Evolutionary conservation across 2,888 invertebrate species (phyloP).

Genomic region (Cerastoderma edule): DNA sequence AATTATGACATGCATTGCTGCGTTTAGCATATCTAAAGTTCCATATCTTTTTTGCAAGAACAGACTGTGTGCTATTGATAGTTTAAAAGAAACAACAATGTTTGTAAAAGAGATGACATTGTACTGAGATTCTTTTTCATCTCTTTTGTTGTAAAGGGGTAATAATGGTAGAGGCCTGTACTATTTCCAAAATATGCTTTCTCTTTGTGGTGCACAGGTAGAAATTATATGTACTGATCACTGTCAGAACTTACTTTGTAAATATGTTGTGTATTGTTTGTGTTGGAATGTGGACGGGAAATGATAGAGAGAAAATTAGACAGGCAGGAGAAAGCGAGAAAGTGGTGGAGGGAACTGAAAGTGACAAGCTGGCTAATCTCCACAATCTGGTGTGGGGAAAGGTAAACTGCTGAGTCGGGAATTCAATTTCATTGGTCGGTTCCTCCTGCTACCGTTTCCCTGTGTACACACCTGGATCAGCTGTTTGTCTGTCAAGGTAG

Average conservation of each 20-base stretch:
- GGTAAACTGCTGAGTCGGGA: constrained; percentile 54
- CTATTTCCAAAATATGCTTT: constrained; percentile 15
- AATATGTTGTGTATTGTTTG: constrained; percentile 11
- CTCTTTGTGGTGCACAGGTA: constrained; percentile 9
- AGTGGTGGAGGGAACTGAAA: constrained; percentile 33
- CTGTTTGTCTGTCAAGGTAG: constrained; percentile 37
- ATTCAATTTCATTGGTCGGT: constrained; percentile 16
- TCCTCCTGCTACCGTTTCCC: not conserved
- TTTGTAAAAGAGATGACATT: too few relatives aligned
- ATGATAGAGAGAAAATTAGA: not conserved
- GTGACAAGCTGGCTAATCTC: constrained; percentile 51
- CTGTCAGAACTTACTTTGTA: not conserved
- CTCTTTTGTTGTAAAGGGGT: too few relatives aligned
- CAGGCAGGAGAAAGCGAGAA: not conserved
- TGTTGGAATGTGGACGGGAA: not conserved
- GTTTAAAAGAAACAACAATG: too few relatives aligned
- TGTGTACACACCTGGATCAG: constrained; percentile 29
- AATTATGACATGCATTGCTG: too few relatives aligned
- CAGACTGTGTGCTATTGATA: too few relatives aligned
- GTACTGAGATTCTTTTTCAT: too few relatives aligned
- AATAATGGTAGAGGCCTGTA: constrained; percentile 1
- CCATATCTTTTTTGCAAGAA: too few relatives aligned
- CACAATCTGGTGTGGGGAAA: constrained; percentile 40
- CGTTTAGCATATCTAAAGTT: too few relatives aligned
- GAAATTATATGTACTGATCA: not conserved